Evolutionary conservation across 1,140 invertebrate species (phyloP), one percentile per base, ranked within the genome.

Genomic region (Ips typographus): DNA sequence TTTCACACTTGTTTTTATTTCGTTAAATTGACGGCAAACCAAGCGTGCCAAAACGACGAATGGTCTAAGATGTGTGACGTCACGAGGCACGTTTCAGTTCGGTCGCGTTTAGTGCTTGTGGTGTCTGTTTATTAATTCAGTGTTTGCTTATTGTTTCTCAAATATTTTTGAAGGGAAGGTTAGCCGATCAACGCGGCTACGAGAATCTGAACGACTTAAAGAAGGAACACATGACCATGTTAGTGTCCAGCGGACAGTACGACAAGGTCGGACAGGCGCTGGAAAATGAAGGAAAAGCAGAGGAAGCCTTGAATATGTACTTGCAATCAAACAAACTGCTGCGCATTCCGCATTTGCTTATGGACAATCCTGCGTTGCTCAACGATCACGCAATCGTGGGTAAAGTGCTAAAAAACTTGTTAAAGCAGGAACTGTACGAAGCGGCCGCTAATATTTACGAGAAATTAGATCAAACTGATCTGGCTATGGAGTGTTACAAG

Each of bases 361-460:
- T 87, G 0, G 81, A 83, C 52, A 82, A 86, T 22, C 81, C 84
- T 0, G 80, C 84, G 3, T 79, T 91, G n/a, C 73, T 90, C 36
- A 81, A 86, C 39, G 85, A 91, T 72, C 82, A 84, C 36, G 84
- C 85, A 4, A 79, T 93, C 1, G 85, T 93, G 65, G 80, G 84
- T 42, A 84, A 87, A 73, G 88, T 96, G 1, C 86, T 91, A 2
- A 84, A 85, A 44, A 85, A 84, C 72, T 82, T 88, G 51, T 85
- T 87, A 65, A 89, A 87, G 76, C 84, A 81, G n/a, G 90, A 92
- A 70, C 81, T 92, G 52, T 93, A 89, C 83, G 95, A 97, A 79
- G 84, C 95, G 76, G 95, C 95, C 39, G 98, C 95, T 1, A 94
- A 98, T 76, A 84, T 99, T 53, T 92, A 92, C 71, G 94, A 98